These are phyloP conservation scores for Mesorhabditis sp. DNA, from an alignment of 2,888 invertebrate species.

Conservation along the genomic window DNA sequence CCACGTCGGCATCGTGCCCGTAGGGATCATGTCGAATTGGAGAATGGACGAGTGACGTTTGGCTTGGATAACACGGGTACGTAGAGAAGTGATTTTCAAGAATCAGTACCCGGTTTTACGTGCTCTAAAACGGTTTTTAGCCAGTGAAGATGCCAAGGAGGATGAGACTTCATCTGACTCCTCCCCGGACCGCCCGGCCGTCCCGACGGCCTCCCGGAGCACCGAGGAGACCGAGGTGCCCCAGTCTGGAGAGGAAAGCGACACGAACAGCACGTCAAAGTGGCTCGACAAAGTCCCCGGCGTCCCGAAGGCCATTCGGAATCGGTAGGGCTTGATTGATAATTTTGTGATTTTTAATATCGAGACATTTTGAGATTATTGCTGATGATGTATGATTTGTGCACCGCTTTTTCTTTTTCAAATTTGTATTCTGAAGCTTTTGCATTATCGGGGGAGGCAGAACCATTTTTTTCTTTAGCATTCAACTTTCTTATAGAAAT, in stretches of 20 bases:
- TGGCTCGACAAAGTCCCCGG: constrained; percentile 17
- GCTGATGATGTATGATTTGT: too few species aligned
- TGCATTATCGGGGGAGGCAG: too few species aligned
- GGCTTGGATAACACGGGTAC: too few species aligned
- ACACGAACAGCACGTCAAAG: constrained; percentile 18
- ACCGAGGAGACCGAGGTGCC: neutral
- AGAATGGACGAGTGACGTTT: too few species aligned
- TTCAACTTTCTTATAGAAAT: too few species aligned
- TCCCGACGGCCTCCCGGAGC: neutral
- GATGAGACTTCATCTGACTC: too few species aligned
- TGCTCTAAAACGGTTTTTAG: constrained; percentile 4
- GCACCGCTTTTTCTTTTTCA: too few species aligned
- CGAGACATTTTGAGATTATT: too few species aligned
- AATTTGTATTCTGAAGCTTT: too few species aligned
- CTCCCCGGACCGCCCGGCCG: neutral
- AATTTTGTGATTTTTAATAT: neutral
- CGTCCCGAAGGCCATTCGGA: constrained; percentile 13
- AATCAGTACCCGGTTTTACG: neutral
- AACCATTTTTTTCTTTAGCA: too few species aligned
- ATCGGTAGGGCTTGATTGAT: constrained; percentile 9
- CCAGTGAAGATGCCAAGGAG: neutral
- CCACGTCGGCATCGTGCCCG: neutral
- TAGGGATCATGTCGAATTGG: too few species aligned
- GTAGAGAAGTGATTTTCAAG: too few species aligned
- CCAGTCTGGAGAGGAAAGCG: constrained; percentile 17